A percentile compares a stretch with the other conserved stretches of the same genome.
Conservation (phyloP, 2,888 invertebrate species). For the Panzeria rudis region DNA sequence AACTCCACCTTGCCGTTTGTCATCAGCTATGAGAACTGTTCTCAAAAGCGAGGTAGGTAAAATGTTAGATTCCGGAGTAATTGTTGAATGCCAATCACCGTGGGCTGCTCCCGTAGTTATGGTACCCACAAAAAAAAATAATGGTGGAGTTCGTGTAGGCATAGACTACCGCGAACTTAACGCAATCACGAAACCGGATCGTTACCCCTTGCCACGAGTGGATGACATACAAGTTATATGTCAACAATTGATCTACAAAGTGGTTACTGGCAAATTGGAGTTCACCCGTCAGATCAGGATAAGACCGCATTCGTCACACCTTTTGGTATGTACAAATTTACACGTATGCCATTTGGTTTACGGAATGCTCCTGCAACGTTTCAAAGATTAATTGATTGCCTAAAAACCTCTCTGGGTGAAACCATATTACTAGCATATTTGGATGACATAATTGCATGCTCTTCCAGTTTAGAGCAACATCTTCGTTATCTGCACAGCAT, state of each 20-base stretch:
- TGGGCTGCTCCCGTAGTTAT: constrained; percentile 80
- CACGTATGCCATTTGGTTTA: constrained; percentile 69
- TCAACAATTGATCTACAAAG: constrained; percentile 66
- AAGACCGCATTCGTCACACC: constrained; percentile 71
- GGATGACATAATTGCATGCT: constrained; percentile 76
- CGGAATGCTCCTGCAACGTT: constrained; percentile 70
- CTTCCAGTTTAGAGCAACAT: constrained; percentile 72
- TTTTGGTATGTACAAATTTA: constrained; percentile 70
- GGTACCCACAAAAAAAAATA: constrained; percentile 79
- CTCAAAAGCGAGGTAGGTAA: constrained; percentile 77
- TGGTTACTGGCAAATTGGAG: constrained; percentile 68
- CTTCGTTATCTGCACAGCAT: constrained; percentile 52
- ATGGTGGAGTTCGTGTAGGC: constrained; percentile 77
- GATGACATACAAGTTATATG: constrained; percentile 61
- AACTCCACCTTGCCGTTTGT: constrained; percentile 70
- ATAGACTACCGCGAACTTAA: constrained; percentile 76
- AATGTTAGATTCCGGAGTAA: constrained; percentile 77
- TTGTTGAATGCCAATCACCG: constrained; percentile 80
- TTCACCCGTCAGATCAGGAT: constrained; percentile 52
- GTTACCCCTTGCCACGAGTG: constrained; percentile 42
- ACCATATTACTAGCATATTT: constrained; percentile 74
- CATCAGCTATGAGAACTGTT: constrained; percentile 69
- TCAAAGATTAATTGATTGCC: constrained; percentile 45
- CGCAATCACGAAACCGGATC: constrained; percentile 15
- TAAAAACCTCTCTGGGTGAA: constrained; percentile 66